phyloP scores from a whole-genome alignment of 2,113 vertebrate genomes.

The Gallinago undulata region DNA sequence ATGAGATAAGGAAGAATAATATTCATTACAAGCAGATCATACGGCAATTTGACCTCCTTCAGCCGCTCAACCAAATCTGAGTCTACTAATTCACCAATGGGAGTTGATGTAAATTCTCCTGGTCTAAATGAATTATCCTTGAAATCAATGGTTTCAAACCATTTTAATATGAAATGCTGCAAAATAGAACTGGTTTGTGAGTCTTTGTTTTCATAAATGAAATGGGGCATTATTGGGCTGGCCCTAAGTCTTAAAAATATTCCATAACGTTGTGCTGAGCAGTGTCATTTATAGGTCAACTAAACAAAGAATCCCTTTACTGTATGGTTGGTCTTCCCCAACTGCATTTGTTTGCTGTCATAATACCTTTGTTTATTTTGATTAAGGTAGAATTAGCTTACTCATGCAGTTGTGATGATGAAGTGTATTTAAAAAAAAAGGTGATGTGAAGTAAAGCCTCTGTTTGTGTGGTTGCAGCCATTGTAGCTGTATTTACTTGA shows the following conservation, averaged over 20 bases:
- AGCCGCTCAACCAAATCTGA: not conserved
- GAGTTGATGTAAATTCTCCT: not conserved
- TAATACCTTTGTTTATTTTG: not conserved
- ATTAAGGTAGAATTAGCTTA: not conserved
- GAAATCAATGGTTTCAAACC: not conserved
- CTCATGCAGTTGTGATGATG: not conserved
- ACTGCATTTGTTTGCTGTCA: not conserved
- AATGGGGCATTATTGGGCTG: not conserved
- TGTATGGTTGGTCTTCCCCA: not conserved
- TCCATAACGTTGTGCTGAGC: not conserved
- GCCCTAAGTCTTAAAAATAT: not conserved
- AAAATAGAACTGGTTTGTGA: not conserved
- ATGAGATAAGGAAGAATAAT: not conserved
- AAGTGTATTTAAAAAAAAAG: not conserved
- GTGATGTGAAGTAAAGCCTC: not conserved
- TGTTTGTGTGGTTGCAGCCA: not conserved
- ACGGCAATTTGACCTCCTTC: not conserved
- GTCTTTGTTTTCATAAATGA: not conserved
- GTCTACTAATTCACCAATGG: not conserved
- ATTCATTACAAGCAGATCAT: not conserved
- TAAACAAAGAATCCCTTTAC: not conserved
- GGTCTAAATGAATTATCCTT: not conserved
- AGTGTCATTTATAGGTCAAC: not conserved
- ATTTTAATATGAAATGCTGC: not conserved
- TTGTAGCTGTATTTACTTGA: not conserved